These are phyloP conservation scores for Drosophila varians DNA, from an alignment of 1,140 invertebrate genomes.

Conservation along the genomic window DNA sequence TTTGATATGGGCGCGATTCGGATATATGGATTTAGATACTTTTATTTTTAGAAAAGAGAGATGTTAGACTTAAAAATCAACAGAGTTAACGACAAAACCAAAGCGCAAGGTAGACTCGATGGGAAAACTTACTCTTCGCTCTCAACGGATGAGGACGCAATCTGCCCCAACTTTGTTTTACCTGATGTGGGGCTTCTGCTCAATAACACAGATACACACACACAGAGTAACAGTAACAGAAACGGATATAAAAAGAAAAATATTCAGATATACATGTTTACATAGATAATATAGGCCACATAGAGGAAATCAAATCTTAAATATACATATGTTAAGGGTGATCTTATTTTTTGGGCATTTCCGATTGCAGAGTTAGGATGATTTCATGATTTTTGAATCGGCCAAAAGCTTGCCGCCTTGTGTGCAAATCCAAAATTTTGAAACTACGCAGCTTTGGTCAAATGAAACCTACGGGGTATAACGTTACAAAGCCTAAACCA, in stretches of 20 bases:
- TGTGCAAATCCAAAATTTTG: slow-evolving; percentile 51
- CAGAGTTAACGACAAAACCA: slow-evolving; percentile 74
- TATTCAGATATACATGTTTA: slow-evolving; percentile 59
- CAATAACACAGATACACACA: slow-evolving; percentile 54
- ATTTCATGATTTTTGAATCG: no score
- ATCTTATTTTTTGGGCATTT: not conserved
- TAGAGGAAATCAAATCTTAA: slow-evolving; percentile 13
- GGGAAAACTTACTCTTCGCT: slow-evolving; percentile 81
- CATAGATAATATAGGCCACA: slow-evolving; percentile 25
- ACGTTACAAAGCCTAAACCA: slow-evolving; percentile 71
- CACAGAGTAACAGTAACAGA: slow-evolving; percentile 42
- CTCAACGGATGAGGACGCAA: slow-evolving; percentile 78
- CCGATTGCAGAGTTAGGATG: slow-evolving; percentile 1
- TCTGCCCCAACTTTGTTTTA: slow-evolving; percentile 81
- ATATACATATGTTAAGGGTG: not conserved
- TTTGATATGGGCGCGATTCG: slow-evolving; percentile 30
- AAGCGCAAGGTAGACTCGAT: slow-evolving; percentile 54
- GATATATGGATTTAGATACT: slow-evolving; percentile 24
- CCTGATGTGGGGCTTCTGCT: slow-evolving; percentile 81
- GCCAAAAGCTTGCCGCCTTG: slow-evolving; percentile 61
- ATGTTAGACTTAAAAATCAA: slow-evolving; percentile 69
- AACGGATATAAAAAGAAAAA: slow-evolving; percentile 72
- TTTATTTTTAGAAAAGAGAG: slow-evolving; percentile 29
- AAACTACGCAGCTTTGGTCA: slow-evolving; percentile 27
- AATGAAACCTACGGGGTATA: slow-evolving; percentile 39